Conservation (phyloP, 2,888 invertebrate genomes). For the Hipparchia semele region DNA sequence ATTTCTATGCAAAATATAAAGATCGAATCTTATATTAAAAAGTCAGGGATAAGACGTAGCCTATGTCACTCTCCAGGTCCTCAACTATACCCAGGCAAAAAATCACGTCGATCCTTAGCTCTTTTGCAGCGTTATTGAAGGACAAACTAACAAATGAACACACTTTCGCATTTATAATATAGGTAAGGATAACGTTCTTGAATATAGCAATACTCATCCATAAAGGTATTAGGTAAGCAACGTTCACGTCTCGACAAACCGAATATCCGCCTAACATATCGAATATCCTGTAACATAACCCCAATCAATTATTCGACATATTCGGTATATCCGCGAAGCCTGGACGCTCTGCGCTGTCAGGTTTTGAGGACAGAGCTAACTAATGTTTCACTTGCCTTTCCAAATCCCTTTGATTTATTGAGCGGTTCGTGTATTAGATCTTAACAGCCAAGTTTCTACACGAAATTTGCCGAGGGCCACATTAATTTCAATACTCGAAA, state of each 20-base stretch:
- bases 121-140: no score
- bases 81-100: no score
- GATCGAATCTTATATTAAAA: no score
- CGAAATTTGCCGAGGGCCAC: slow-evolving; percentile 27
- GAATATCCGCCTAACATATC: slow-evolving; percentile 31
- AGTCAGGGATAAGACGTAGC: no score
- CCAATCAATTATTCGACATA: slow-evolving; percentile 39
- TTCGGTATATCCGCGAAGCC: slow-evolving; percentile 23
- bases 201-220: neutral
- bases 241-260: slow-evolving; percentile 14
- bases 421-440: slow-evolving; percentile 20
- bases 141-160: no score
- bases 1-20: no score
- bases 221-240: neutral
- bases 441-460: slow-evolving; percentile 25
- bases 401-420: slow-evolving; percentile 39
- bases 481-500: slow-evolving; percentile 22
- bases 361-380: slow-evolving; percentile 37
- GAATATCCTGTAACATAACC: slow-evolving; percentile 31
- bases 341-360: slow-evolving; percentile 31
- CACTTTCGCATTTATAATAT: no score
- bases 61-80: no score
- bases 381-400: slow-evolving; percentile 39
- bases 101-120: no score
- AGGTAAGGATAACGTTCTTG: neutral